phyloP scores from a whole-genome alignment of 1,140 invertebrate genomes.

The Lanistes nyassanus region DNA sequence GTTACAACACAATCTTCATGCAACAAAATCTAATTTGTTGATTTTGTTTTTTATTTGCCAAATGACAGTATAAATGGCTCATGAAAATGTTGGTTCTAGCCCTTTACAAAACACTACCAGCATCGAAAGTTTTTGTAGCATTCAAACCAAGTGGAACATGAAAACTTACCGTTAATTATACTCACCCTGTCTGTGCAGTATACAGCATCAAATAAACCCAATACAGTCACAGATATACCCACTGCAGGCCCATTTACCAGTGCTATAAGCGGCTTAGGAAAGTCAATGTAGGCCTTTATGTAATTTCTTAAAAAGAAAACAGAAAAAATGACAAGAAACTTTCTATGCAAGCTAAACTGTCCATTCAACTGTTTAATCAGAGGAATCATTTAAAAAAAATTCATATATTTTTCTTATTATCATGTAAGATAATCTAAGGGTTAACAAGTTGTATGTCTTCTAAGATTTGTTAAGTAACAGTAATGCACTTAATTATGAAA shows the following conservation, averaged over 20 bases:
- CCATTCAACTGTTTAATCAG: neutral
- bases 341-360: too few species aligned
- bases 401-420: neutral
- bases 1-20: neutral
- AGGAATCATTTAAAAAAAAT: too few species aligned
- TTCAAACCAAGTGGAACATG: neutral
- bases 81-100: neutral
- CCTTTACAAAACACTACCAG: neutral
- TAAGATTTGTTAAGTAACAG: neutral
- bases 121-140: neutral
- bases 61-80: neutral
- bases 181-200: conserved; percentile 16
- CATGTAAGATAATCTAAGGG: neutral
- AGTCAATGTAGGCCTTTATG: conserved; percentile 83
- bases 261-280: conserved; percentile 88
- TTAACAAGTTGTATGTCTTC: too few species aligned
- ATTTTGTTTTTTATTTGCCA: neutral
- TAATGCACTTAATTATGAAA: too few species aligned
- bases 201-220: conserved; percentile 85
- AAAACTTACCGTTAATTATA: neutral
- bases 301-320: conserved; percentile 73
- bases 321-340: too few species aligned
- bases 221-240: conserved; percentile 85
- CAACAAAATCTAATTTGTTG: neutral
- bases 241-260: conserved; percentile 95